These are phyloP conservation scores for Dendropsophus ebraccatus DNA, from an alignment of 2,113 vertebrate genomes.

Conservation along the genomic window DNA sequence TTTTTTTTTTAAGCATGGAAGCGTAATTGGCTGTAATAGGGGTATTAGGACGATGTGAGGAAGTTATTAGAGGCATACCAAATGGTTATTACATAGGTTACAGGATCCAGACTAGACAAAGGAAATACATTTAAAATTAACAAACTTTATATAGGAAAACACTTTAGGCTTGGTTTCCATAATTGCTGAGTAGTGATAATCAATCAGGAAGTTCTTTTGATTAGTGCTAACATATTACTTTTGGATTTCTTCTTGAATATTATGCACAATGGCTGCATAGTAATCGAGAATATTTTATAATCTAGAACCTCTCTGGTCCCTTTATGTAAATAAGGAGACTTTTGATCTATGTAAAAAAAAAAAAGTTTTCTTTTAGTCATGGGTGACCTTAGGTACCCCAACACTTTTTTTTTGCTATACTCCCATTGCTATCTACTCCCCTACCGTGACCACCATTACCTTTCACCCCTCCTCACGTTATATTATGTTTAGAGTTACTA, in stretches of 20 bases:
- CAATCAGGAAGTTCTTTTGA: not conserved
- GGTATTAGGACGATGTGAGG: constrained; percentile 49
- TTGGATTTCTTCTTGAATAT: not conserved
- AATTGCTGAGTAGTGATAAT: not conserved
- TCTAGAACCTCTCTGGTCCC: not conserved
- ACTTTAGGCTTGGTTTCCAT: not conserved
- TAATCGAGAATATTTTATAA: not conserved
- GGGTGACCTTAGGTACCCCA: too few species aligned
- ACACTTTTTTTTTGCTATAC: too few species aligned
- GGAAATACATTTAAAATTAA: constrained; percentile 15
- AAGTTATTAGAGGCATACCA: constrained; percentile 47
- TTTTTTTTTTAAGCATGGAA: not conserved
- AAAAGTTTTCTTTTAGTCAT: too few species aligned
- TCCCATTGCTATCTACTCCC: too few species aligned
- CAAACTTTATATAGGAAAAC: constrained; percentile 1
- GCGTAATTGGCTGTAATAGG: constrained; percentile 42
- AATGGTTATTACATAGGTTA: constrained; percentile 43
- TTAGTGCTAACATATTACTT: not conserved
- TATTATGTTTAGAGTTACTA: not conserved
- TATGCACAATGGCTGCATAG: not conserved
- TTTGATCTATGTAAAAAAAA: too few species aligned
- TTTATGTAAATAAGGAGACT: too few species aligned
- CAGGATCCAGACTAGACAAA: constrained; percentile 35
- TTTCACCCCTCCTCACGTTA: too few species aligned
- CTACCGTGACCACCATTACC: too few species aligned